Evolutionary conservation across 2,113 vertebrate species (phyloP).

Genomic region (Lepus americanus): DNA sequence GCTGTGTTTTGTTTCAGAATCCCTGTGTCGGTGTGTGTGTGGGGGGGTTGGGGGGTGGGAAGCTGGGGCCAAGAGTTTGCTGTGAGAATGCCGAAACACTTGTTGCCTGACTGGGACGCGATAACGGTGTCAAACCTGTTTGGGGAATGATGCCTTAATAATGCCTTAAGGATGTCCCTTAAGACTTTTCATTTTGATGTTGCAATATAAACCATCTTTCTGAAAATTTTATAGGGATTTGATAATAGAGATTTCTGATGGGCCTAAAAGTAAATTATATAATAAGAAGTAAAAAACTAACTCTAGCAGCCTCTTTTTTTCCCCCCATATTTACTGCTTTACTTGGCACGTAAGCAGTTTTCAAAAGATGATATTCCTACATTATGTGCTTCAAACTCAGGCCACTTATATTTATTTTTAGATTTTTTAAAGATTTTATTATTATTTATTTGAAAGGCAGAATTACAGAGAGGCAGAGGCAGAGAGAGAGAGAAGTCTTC

Average conservation of each 20-base stretch:
- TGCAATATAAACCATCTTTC: constrained; percentile 27
- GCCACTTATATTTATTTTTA: neutral
- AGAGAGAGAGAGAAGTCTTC: too few relatives aligned
- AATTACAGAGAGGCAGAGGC: too few relatives aligned
- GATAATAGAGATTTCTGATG: constrained; percentile 16
- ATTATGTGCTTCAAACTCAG: neutral
- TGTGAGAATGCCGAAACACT: neutral
- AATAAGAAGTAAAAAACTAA: constrained; percentile 25
- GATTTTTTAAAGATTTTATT: neutral
- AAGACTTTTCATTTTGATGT: constrained; percentile 32
- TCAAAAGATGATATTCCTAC: neutral
- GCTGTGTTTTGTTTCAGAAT: constrained; percentile 21
- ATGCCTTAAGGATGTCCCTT: neutral
- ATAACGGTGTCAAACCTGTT: constrained; percentile 31
- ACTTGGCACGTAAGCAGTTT: constrained; percentile 10
- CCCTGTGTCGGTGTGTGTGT: neutral
- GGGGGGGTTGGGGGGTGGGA: too few relatives aligned
- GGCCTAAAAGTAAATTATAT: neutral
- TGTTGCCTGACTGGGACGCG: constrained; percentile 22
- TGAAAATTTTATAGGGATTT: constrained; percentile 25
- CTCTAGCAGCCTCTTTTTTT: neutral
- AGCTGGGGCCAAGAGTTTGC: neutral
- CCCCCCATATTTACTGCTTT: neutral
- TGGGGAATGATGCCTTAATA: constrained; percentile 13
- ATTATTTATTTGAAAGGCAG: too few relatives aligned